Base-by-base conservation (phyloP, 2,113 vertebrate species). In the Hystrix cristata region DNA sequence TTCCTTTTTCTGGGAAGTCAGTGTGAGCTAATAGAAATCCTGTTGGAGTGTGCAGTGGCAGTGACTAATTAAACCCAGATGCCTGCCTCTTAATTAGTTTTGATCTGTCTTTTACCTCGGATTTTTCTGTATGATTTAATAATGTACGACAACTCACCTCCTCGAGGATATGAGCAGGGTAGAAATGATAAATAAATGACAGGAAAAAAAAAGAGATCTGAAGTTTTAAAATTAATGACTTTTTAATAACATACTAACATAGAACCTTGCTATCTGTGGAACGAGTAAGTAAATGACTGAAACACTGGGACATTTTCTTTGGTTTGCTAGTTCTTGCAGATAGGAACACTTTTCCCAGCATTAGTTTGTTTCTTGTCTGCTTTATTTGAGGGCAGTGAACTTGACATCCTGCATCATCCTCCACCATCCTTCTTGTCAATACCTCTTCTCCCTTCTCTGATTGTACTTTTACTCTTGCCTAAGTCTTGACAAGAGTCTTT, bases 11-110 rank as follows among this genome's bases (percentile, higher is more conserved):
- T 80, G 82, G 57, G 69, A 92, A 98, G 57, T 87, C 11, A 43
- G 7, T 53, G 72, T 79, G 57, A 85, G 81, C 79, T 86, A 57
- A 48, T 74, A 71, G 94, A 86, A 94, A 92, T 74, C 59, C 31
- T 31, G 46, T 21, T 85, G 87, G 90, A 64, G 53, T 46, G 12
- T n/a, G 34, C 48, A 57, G 72, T 46, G 51, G 60, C 64, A 43
- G 87, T 65, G 92, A 93, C 95, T 93, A 96, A 97, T 95, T 96
- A 97, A 95, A 94, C 92, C 92, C 90, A 93, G 90, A 96, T 74
- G 92, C 92, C 79, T 94, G 43, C 43, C 29, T 95, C 74, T 96
- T 96, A 95, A 95, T 97, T 95, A 95, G 74, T 95, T 97, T 97
- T 96, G 92, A 90, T 97, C 89, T 94, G 29, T 92, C 82, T 96